Base-by-base conservation (phyloP, 2,113 vertebrate species). In the Sceloporus tristichus region DNA sequence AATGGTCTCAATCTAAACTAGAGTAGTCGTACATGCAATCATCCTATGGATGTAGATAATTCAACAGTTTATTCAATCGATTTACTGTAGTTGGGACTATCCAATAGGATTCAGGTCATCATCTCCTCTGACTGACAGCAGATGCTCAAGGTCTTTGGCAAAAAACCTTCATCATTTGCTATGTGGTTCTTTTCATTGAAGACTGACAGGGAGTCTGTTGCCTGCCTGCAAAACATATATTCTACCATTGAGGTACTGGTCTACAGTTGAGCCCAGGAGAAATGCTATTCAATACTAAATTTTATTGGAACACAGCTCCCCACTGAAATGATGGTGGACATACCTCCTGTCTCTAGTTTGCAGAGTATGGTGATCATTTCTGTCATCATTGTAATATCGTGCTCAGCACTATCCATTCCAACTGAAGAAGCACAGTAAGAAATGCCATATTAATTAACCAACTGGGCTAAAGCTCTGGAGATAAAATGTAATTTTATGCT, bases 401-500 rank as follows among this genome's bases (percentile, higher is more conserved):
- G 84, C 79, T 77, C 85, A 90, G 90, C 91, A 88, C 91, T 96
- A 90, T 91, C 93, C 94, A 89, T 94, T 95, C 93, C 90, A 93
- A 92, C 91, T 93, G 92, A 89, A 94, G 91, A 92, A 91, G 29
- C 91, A 70, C 75, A 91, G 79, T 90, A 94, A 93, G 94, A 88
- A 93, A 83, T 34, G 90, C 90, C 87, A 86, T 84, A 90, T 92
- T 91, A 89, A 96, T 95, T 91, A 95, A 93, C 92, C 89, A 92
- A 93, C 68, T 92, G 94, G 90, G 75, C 90, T 93, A 92, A 93
- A 88, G 84, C 95, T 96, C 93, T 71, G 82, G 95, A 96, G 95
- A 95, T 91, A 91, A 87, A 95, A 92, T 96, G 93, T 89, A 97
- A 97, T 97, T 97, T 97, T 93, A 95, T 94, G 96, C 94, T 95